These are phyloP conservation scores for Amblyjoppa proteus DNA, from an alignment of 2,888 invertebrate genomes.

Conservation along the genomic window DNA sequence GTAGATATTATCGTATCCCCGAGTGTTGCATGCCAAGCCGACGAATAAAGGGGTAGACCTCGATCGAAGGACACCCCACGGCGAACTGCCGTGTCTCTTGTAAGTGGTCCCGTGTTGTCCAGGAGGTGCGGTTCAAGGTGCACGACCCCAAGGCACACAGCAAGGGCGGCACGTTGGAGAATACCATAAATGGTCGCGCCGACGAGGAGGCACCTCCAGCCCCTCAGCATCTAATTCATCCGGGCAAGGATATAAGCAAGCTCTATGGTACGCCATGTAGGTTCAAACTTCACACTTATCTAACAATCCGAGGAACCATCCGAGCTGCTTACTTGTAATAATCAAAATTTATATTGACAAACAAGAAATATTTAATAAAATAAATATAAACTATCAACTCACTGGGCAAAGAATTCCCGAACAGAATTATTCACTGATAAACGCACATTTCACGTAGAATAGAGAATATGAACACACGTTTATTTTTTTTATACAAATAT, in stretches of 20 bases:
- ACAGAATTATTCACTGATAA: slow-evolving; percentile 54
- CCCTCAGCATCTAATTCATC: slow-evolving; percentile 93
- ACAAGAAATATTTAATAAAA: slow-evolving; percentile 16
- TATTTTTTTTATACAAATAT: neutral
- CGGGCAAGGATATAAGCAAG: slow-evolving; percentile 97
- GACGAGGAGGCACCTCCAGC: slow-evolving; percentile 89
- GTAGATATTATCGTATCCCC: slow-evolving; percentile 49
- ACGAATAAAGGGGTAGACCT: slow-evolving; percentile 79
- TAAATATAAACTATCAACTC: slow-evolving; percentile 22
- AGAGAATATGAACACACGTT: slow-evolving; percentile 56
- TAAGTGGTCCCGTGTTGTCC: slow-evolving; percentile 87
- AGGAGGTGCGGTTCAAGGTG: slow-evolving; percentile 98
- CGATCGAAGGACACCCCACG: slow-evolving; percentile 79
- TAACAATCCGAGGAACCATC: slow-evolving; percentile 69
- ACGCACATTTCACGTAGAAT: slow-evolving; percentile 67
- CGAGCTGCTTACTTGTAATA: slow-evolving; percentile 72
- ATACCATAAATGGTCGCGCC: slow-evolving; percentile 93
- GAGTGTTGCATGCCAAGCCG: slow-evolving; percentile 79
- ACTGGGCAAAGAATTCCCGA: slow-evolving; percentile 55
- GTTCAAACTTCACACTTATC: slow-evolving; percentile 68
- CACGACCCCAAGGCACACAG: slow-evolving; percentile 97
- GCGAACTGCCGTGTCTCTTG: slow-evolving; percentile 85
- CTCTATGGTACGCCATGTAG: slow-evolving; percentile 87
- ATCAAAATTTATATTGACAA: slow-evolving; percentile 31
- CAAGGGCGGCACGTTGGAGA: slow-evolving; percentile 96